Evolutionary conservation across 2,113 vertebrate genomes (phyloP).

Genomic region (Prochilodus magdalenae): DNA sequence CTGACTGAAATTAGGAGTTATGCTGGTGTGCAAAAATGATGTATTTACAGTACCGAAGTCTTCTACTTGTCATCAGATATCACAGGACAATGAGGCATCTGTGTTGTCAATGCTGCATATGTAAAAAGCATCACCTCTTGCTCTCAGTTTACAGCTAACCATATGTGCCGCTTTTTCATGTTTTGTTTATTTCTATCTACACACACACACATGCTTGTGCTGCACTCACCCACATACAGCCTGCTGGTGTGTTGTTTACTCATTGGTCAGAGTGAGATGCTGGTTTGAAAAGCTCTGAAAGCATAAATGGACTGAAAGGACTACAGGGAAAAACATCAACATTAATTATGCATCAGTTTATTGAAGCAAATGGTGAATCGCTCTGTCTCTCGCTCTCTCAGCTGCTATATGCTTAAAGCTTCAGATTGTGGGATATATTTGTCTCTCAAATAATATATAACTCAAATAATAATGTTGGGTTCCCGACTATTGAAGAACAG

Average conservation of each 20-base stretch:
- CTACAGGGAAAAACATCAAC: background rate
- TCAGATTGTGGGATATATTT: no score
- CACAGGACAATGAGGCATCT: background rate
- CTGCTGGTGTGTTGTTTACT: conserved; percentile 5
- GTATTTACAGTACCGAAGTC: background rate
- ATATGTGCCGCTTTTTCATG: conserved; percentile 10
- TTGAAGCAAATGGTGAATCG: no score
- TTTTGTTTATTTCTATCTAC: background rate
- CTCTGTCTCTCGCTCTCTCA: no score
- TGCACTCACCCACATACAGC: conserved; percentile 3
- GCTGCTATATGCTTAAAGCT: no score
- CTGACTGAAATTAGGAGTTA: no score
- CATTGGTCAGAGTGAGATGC: background rate
- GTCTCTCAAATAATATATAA: no score
- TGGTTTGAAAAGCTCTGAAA: background rate
- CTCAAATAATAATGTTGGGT: no score
- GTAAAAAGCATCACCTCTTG: conserved; percentile 20
- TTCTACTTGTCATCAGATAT: background rate
- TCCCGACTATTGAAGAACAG: no score
- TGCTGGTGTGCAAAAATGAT: background rate
- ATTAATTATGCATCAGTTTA: no score
- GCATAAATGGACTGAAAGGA: background rate
- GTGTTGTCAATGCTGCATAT: conserved; percentile 18
- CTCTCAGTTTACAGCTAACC: conserved; percentile 30
- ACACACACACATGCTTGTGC: background rate